Percentiles rank a stretch among this genome's conserved stretches.
phyloP scores from a whole-genome alignment of 2,797 vertebrate genomes.

The Trachurus trachurus region DNA sequence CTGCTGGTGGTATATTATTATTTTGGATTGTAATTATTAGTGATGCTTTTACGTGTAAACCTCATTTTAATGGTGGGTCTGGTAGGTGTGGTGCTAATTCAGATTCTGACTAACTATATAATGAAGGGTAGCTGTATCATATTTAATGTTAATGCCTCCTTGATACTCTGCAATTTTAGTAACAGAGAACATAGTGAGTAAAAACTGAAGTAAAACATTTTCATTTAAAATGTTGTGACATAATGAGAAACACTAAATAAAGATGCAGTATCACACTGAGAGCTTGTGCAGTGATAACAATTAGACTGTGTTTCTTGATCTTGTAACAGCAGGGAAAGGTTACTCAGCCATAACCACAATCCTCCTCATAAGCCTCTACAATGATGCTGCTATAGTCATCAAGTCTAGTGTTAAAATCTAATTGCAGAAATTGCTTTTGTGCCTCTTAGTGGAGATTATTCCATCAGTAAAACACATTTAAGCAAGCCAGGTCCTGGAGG shows the following conservation, averaged over 20 bases:
- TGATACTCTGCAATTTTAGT: not conserved
- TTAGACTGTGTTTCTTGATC: conserved; percentile 23
- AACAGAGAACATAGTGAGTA: not conserved
- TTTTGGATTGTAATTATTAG: not conserved
- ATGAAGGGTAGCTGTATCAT: too few species aligned
- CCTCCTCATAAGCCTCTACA: conserved; percentile 18
- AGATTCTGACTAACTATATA: not conserved
- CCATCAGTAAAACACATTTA: conserved; percentile 13
- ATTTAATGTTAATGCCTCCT: too few species aligned
- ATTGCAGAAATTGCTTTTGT: conserved; percentile 39
- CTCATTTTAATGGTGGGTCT: not conserved
- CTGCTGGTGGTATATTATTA: not conserved
- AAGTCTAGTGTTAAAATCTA: conserved; percentile 19
- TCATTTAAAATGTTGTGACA: not conserved
- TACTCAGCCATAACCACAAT: conserved; percentile 18
- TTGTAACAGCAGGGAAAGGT: conserved; percentile 42
- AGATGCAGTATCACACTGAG: not conserved
- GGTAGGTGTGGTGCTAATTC: not conserved
- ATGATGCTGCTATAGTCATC: conserved; percentile 28
- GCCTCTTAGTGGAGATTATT: conserved; percentile 35
- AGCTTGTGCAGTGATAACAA: not conserved
- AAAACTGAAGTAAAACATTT: not conserved
- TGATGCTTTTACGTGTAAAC: not conserved
- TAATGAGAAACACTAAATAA: not conserved
- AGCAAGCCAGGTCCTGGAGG: conserved; percentile 9